A percentile compares a stretch with the other conserved stretches of the same genome.
Conservation (phyloP, 2,113 vertebrate genomes). For the Coryphaenoides rupestris region DNA sequence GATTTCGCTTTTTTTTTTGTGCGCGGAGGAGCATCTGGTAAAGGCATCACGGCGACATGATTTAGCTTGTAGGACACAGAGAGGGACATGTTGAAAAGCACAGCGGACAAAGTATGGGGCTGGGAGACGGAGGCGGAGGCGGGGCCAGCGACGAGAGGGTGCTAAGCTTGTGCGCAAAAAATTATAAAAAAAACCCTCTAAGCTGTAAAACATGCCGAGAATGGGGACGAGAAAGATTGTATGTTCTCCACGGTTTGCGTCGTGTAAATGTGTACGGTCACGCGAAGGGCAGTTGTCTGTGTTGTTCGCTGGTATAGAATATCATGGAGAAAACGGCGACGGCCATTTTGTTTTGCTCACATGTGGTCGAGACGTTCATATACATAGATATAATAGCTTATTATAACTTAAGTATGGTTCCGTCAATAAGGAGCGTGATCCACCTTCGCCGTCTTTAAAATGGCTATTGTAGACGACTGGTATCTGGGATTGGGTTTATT, state of each 20-base stretch:
- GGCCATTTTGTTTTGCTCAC: neutral
- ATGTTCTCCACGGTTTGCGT: too few relatives aligned
- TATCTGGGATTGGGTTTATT: too few relatives aligned
- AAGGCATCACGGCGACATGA: conserved; percentile 25
- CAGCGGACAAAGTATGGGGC: neutral
- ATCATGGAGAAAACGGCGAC: conserved; percentile 26
- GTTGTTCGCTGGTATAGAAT: conserved; percentile 29
- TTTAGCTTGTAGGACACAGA: conserved; percentile 9
- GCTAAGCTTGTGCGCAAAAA: neutral
- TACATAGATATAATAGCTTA: too few relatives aligned
- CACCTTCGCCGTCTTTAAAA: too few relatives aligned
- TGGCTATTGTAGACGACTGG: too few relatives aligned
- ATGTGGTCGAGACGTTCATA: neutral
- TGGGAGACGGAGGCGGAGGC: conserved; percentile 18
- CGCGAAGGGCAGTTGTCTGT: conserved; percentile 32
- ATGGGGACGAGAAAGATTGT: neutral
- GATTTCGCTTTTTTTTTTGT: conserved; percentile 34
- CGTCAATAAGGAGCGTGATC: too few relatives aligned
- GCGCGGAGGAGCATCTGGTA: conserved; percentile 43
- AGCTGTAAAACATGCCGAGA: neutral
- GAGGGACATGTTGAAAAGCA: conserved; percentile 9
- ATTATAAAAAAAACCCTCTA: too few relatives aligned
- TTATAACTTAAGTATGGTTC: too few relatives aligned
- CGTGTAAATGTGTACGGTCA: conserved; percentile 1
- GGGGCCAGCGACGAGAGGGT: conserved; percentile 4